Percentiles rank a stretch among this genome's conserved stretches.
Evolutionary conservation across 2,888 invertebrate genomes (phyloP).

Genomic region (Drosophila histrio): DNA sequence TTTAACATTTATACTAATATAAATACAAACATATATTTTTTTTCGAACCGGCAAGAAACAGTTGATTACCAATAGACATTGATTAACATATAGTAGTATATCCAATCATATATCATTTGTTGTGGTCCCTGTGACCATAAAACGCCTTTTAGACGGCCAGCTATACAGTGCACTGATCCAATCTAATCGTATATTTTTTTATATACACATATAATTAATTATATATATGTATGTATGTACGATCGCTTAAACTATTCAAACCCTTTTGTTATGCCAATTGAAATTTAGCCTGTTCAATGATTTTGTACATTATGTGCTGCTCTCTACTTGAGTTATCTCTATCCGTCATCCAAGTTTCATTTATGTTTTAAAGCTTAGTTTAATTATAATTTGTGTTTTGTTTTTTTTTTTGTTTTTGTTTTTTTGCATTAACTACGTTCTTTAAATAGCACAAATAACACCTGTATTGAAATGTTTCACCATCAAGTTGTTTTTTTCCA

Average conservation of each 20-base stretch:
- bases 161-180: constrained; percentile 45
- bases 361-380: constrained; percentile 43
- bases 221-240: constrained; percentile 17
- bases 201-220: constrained; percentile 27
- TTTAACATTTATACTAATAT: constrained; percentile 51
- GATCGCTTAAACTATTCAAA: constrained; percentile 26
- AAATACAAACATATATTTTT: constrained; percentile 37
- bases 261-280: constrained; percentile 52
- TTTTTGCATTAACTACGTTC: constrained; percentile 54
- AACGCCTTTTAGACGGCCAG: constrained; percentile 43
- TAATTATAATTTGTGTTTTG: too few species aligned
- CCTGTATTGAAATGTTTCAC: constrained; percentile 75
- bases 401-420: constrained; percentile 28
- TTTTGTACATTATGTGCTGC: constrained; percentile 74
- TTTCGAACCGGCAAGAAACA: constrained; percentile 21
- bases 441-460: constrained; percentile 76
- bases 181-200: constrained; percentile 50
- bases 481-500: constrained; percentile 59
- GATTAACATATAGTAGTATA: constrained; percentile 14
- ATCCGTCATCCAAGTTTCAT: constrained; percentile 20
- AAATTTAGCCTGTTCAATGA: constrained; percentile 41
- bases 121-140: constrained; percentile 70
- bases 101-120: constrained; percentile 12
- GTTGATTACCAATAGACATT: constrained; percentile 21
- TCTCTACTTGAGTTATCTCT: constrained; percentile 33